Percentiles rank a stretch among this genome's conserved stretches.
Evolutionary conservation across 2,888 invertebrate genomes (phyloP).

Genomic region (Lobophora halterata): DNA sequence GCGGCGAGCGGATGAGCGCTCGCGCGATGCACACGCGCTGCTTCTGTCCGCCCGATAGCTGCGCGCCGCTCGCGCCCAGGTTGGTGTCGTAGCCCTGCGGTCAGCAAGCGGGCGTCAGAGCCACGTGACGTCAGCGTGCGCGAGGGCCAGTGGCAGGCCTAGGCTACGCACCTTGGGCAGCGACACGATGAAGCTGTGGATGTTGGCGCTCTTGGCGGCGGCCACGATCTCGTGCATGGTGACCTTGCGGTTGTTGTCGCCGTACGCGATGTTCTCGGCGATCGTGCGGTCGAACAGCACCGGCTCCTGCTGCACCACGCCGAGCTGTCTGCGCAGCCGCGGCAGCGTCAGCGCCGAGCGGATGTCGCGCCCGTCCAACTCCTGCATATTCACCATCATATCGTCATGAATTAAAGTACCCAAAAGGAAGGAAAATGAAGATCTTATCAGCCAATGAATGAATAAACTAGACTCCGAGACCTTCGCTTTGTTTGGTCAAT

Average conservation of each 20-base stretch:
- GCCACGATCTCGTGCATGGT: conserved; percentile 87
- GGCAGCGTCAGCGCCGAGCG: conserved; percentile 81
- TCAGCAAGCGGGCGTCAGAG: not conserved
- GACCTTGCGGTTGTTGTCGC: conserved; percentile 86
- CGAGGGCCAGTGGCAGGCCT: no score
- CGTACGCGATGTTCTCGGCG: conserved; percentile 93
- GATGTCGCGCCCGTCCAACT: conserved; percentile 80
- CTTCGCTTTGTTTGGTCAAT: no score
- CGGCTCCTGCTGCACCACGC: conserved; percentile 92
- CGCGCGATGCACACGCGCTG: conserved; percentile 88
- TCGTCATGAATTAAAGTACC: no score
- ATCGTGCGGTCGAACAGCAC: conserved; percentile 91
- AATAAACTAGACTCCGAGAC: no score
- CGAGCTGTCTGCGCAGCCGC: conserved; percentile 86
- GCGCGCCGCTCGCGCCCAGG: conserved; percentile 85
- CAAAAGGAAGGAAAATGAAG: no score
- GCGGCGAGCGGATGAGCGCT: conserved; percentile 84
- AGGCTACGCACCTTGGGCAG: conserved; percentile 84
- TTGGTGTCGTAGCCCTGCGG: conserved; percentile 85
- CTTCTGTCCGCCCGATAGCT: conserved; percentile 86
- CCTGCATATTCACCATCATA: conserved; percentile 45
- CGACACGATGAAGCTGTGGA: conserved; percentile 87
- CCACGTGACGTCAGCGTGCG: no score
- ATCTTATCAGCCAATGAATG: no score
- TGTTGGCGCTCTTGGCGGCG: conserved; percentile 88